Base-by-base conservation (phyloP, 2,797 vertebrate species). In the Poecile montanus region DNA sequence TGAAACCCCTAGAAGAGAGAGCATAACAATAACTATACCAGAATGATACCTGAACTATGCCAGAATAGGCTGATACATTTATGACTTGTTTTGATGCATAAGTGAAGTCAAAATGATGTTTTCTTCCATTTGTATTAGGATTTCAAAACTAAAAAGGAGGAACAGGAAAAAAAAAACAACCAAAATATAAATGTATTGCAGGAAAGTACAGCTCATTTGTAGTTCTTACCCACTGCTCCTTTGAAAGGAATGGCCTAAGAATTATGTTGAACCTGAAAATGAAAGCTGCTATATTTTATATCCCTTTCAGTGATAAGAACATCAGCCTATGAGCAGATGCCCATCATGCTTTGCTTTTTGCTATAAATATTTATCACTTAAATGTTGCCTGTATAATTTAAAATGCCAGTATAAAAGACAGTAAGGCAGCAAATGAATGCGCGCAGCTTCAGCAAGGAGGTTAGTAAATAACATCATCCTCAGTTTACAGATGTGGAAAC, bases 281-380 rank as follows among this genome's bases (percentile, higher is more conserved):
- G 73, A 88, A 88, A 81, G 7, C 21, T 85, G 12, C 27, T 70
- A 16, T 79, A 76, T 89, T 92, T 94, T 83, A 79, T 45, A 75
- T 16, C 54, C 36, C 25, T 79, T 95, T 91, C 56, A 87, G 60
- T 42, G 44, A 48, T 62, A 89, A 89, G 27, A 86, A 47, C 38
- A 75, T 81, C 30, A 89, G 30, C 22, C 65, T 85, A 7, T 47
- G 32, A 86, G 47, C 36, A 93, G 76, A 72, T 84, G 70, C 8
- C 84, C 32, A 87, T 91, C 67, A 91, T 66, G 51, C 47, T 76
- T 91, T 95, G 70, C 51, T 51, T 92, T 75, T 76, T 70, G 58
- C 15, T 84, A 58, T 84, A 70, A 94, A 90, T 91, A 96, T 93
- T 87, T 91, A 85, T 85, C 56, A 77, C 38, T 84, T 95, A 75